A percentile compares a stretch with the other conserved stretches of the same genome.
Conservation (phyloP, 1,140 invertebrate species). For the Pygmarrhopalites habei region DNA sequence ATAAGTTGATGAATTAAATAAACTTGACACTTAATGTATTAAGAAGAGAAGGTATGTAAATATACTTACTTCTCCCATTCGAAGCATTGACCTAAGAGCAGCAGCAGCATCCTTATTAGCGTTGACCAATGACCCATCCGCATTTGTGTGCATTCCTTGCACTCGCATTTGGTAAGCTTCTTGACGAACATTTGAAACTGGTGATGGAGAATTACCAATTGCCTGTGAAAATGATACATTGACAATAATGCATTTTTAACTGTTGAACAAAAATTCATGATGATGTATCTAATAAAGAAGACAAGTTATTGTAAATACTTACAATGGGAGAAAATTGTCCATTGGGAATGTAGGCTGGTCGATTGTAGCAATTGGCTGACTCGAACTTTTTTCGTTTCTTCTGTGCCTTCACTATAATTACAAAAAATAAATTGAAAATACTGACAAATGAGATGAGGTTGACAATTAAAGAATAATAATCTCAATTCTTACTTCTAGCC, state of each 20-base stretch:
- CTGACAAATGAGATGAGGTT: too few species aligned
- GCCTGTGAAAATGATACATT: slow-evolving; percentile 38
- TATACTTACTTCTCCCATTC: slow-evolving; percentile 15
- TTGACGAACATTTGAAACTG: slow-evolving; percentile 42
- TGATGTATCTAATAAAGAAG: too few species aligned
- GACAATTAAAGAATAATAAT: too few species aligned
- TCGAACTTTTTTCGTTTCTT: slow-evolving; percentile 46
- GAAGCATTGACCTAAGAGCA: slow-evolving; percentile 41
- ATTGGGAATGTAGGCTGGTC: slow-evolving; percentile 60
- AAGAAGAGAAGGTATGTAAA: too few species aligned
- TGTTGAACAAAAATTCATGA: too few species aligned
- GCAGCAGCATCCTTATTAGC: slow-evolving; percentile 41
- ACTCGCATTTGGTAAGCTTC: slow-evolving; percentile 44
- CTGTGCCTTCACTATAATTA: slow-evolving; percentile 68
- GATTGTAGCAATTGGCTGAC: slow-evolving; percentile 45
- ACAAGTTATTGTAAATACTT: too few species aligned
- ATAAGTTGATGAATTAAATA: too few species aligned
- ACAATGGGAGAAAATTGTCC: slow-evolving; percentile 66
- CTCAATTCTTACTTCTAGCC: too few species aligned
- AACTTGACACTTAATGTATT: too few species aligned
- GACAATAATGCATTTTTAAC: too few species aligned
- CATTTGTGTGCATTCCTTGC: slow-evolving; percentile 39
- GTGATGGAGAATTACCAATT: slow-evolving; percentile 26
- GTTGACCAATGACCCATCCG: slow-evolving; percentile 15
- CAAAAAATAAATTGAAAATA: too few species aligned